Evolutionary conservation across 1,140 invertebrate genomes (phyloP), one percentile per base, ranked within the genome.

Genomic region (Drosophila mayri): DNA sequence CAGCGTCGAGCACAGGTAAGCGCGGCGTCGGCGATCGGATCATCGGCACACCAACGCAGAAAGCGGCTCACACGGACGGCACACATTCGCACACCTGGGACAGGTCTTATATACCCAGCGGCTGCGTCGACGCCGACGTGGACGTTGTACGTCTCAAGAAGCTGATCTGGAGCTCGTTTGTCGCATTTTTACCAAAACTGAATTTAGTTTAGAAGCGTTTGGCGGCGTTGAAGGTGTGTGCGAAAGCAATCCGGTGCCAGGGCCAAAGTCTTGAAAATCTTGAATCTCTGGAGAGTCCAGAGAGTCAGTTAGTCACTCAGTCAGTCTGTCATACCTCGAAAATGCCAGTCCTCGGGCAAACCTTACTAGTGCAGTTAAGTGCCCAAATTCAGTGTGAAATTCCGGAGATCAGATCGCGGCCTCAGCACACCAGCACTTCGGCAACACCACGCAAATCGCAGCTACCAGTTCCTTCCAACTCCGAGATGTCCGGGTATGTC

Each of bases 131-230:
- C 38, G 71, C 44, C 50, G 49, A 25, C 57, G 73, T 37, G 54
- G 37, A 41, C 73, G 73, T 52, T 44, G 54, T 38, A 58, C 76
- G 86, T 90, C 82, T 90, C 86, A 86, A 90, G 86, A 90, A 90
- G 79, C 80, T 90, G 87, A 91, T 91, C 87, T 88, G 83, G 64
- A 88, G 87, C 87, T 85, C 87, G 87, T 88, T 91, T 91, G 82
- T 88, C 88, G 83, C 79, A 79, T 91, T 91, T 90, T 87, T 80
- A 91, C 87, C 87, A 87, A 91, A 91, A 91, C 90, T 90, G 79
- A 91, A 91, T 85, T 91, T 91, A 91, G 88, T 91, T 91, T 91
- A 85, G 88, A 90, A 90, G 88, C 90, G 88, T 91, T 91, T 91
- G 88, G 88, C 85, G 85, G 85, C 84, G 84, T 91, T 80, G 84